Evolutionary conservation across 1,140 invertebrate species (phyloP).

Genomic region (Atta texana): DNA sequence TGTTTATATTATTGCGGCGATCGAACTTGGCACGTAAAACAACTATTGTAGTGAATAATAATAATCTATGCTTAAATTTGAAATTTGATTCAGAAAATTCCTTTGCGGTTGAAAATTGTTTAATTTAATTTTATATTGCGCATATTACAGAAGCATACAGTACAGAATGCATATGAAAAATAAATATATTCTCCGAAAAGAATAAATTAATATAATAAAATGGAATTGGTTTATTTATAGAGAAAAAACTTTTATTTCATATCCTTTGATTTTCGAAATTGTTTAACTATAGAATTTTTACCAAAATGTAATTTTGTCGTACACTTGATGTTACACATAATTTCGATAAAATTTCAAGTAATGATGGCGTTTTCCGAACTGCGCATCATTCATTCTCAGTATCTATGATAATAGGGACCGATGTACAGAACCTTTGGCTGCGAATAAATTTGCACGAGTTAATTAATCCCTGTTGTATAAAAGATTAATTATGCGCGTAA

Average conservation of each 20-base stretch:
- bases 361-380: neutral
- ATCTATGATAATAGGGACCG: conserved; percentile 32
- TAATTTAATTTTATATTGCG: conserved; percentile 13
- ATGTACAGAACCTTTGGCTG: conserved; percentile 3
- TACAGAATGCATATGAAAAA: conserved; percentile 1
- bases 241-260: neutral
- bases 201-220: neutral
- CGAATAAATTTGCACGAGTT: conserved; percentile 61
- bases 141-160: too few relatives aligned
- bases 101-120: conserved; percentile 12
- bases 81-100: neutral
- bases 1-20: conserved; percentile 33
- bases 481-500: conserved; percentile 64
- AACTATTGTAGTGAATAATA: conserved; percentile 9
- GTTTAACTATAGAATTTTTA: neutral
- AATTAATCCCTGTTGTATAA: conserved; percentile 62
- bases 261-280: neutral
- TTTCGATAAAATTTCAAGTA: neutral
- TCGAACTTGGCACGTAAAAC: conserved; percentile 32
- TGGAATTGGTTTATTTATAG: neutral
- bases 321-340: neutral
- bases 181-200: neutral
- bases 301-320: neutral
- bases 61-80: conserved; percentile 42
- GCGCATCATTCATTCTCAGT: conserved; percentile 9